Evolutionary conservation across 2,888 invertebrate genomes (phyloP), one percentile per base, ranked within the genome.

Genomic region (Drepana falcataria): DNA sequence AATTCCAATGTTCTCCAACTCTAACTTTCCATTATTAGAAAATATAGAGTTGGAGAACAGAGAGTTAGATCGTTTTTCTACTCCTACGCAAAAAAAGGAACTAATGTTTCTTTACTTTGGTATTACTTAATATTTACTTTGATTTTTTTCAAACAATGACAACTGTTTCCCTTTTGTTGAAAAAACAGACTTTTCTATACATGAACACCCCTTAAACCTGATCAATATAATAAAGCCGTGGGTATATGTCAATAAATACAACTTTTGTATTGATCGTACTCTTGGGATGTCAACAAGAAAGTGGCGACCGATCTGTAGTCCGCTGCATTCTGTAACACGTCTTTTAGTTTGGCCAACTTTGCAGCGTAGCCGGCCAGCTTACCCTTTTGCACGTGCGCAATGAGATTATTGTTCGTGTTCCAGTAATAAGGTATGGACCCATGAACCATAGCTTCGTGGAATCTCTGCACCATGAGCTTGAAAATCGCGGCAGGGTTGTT

Each of bases 381-480:
- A 2, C 55, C 53, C 1, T 51, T 53, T 1, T 68, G 59, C 0
- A 86, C 69, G 3, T 65, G 56, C 0, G 65, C 77, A 0, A 93
- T 72, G 5, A 93, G 74, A 66, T 93, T 92, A 51, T 85, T 79
- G 0, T 71, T 63, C 2, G 65, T 65, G 53, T 92, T 84, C 93
- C 93, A 93, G 56, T 87, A 92, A 61, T 91, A 92, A 0, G 74
- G 74, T 40, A 93, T 86, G 1, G 65, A 65, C 0, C 73, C 66
- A 0, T 53, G 54, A 0, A 67, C 58, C 9, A 92, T 61, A 1
- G 84, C 86, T 0, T 70, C 53, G 35, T 80, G 61, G 2, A 93
- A 75, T 52, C 75, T 81, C 34, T 65, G 60, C 4, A 93, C 75
- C 85, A 92, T 89, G 58, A 86, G 63, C 44, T 82, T 84, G 64